Base-by-base conservation (phyloP, 2,113 vertebrate species). In the Leptobrachium ailaonicum region DNA sequence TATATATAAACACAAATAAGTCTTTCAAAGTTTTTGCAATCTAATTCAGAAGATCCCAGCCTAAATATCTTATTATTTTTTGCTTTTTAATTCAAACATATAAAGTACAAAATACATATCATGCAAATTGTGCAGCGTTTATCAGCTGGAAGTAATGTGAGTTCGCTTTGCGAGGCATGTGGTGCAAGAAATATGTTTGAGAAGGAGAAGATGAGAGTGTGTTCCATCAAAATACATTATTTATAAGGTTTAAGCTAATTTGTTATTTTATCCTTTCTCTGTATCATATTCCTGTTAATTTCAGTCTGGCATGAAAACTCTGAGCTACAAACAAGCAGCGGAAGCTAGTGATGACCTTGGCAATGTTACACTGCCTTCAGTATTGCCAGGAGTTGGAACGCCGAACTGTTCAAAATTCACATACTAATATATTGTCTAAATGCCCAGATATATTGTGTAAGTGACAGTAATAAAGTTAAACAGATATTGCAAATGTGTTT, bases 361-460 rank as follows among this genome's bases (percentile, higher is more conserved):
- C 47, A 80, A 56, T 80, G 71, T 67, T 66, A 80, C 41, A 67
- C 20, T 68, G 78, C 78, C 78, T 80, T 68, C 41, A 71, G 78
- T 74, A 58, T 45, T 47, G 78, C 71, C 71, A 68, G 63, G 43
- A 73, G 78, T 74, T 32, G 10, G 62, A 45, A 8, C 41, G 60
- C 41, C 14, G 56, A 8, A 68, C 45, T 67, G 71, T 68, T 58
- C 43, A 13, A 45, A 8, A 66, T 79, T 79, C 13, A 64, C 42
- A 9, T 56, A 80, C 63, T 66, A n/a, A 13, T 66, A 73, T 32
- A 73, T 73, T 50, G 10, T 66, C 66, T 62, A 47, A 74, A 10
- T 13, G 41, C 41, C 10, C 75, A 67, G 41, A 42, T 44, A 60
- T 60, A 40, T 71, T 47, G n/a, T 20, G 3, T 71, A 50, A 60